Evolutionary conservation across 2,797 vertebrate species (phyloP), one percentile per base, ranked within the genome.

Genomic region (Enteromius paludinosus): DNA sequence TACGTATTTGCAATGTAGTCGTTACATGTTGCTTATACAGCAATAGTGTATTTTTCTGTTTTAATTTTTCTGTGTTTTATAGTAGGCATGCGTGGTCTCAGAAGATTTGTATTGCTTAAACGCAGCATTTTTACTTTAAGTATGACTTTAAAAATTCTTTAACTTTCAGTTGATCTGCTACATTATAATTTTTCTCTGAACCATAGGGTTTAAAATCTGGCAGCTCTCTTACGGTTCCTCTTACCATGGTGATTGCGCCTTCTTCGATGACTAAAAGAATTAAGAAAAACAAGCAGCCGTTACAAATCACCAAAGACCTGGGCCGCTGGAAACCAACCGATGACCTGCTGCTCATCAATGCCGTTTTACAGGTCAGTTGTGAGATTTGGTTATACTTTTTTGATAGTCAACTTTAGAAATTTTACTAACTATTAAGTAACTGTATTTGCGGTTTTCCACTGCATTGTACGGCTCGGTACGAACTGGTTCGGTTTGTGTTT

Each of bases 241-340:
- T 96, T 66, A 93, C 95, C 0, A 95, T 96, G 86, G 92, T 96
- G 0, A 83, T 96, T 43, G 92, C 94, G 47, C 94, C 93, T 38
- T 92, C 96, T 0, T 94, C 96, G 18, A 95, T 99, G 47, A 91
- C 96, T 78, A 99, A 99, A 89, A 93, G 97, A 86, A 94, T 99
- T 73, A 98, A 99, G 94, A 99, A 98, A 89, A 97, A 95, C 92
- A 98, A 98, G 85, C 97, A 99, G 89, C 96, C 97, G 0, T 90
- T 97, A 80, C 97, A 97, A 87, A 96, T 98, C 41, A 98, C 97
- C 11, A 98, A 98, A 93, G 97, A 98, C 86, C 91, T 99, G 86
- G 96, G 98, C 74, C 95, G 97, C 75, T 99, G 98, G 97, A 99
- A 99, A 87, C 95, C 98, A 2, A 95, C 96, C 0, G 98, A 99